phyloP scores from a whole-genome alignment of 2,888 invertebrate genomes.

The Hartigia nigra region DNA sequence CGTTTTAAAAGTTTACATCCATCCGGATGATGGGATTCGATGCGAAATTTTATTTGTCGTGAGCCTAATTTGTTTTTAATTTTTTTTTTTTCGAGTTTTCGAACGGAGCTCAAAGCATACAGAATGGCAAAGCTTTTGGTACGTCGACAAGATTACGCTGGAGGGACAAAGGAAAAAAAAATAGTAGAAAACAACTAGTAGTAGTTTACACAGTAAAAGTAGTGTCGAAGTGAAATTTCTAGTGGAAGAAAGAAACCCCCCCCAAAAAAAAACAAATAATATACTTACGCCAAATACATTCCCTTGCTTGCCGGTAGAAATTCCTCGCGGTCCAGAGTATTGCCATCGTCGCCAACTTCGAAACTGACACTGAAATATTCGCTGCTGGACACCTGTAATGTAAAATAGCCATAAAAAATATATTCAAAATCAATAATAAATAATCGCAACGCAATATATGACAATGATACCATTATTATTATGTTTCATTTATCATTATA shows the following conservation, averaged over 20 bases:
- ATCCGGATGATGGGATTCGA: not conserved
- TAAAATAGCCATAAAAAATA: not conserved
- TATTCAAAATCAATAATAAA: too few relatives aligned
- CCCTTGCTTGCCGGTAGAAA: conserved; percentile 77
- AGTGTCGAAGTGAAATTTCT: not conserved
- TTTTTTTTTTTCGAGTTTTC: not conserved
- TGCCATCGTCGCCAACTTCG: conserved; percentile 71
- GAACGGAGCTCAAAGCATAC: not conserved
- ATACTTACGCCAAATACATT: conserved; percentile 74
- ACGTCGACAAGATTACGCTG: not conserved
- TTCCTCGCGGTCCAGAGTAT: conserved; percentile 70
- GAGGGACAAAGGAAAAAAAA: not conserved
- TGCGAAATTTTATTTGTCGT: not conserved
- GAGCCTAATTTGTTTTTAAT: not conserved
- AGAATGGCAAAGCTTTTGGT: too few relatives aligned
- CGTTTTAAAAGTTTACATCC: not conserved
- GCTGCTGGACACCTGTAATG: conserved; percentile 76
- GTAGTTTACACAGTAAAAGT: not conserved
- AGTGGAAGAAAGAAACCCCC: not conserved
- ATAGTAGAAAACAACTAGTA: not conserved
- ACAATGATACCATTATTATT: too few relatives aligned
- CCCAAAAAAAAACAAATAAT: not conserved
- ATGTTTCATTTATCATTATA: too few relatives aligned
- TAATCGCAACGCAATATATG: too few relatives aligned
- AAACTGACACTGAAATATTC: conserved; percentile 80